Evolutionary conservation across 2,797 vertebrate genomes (phyloP).

Genomic region (Lophotriccus pileatus): DNA sequence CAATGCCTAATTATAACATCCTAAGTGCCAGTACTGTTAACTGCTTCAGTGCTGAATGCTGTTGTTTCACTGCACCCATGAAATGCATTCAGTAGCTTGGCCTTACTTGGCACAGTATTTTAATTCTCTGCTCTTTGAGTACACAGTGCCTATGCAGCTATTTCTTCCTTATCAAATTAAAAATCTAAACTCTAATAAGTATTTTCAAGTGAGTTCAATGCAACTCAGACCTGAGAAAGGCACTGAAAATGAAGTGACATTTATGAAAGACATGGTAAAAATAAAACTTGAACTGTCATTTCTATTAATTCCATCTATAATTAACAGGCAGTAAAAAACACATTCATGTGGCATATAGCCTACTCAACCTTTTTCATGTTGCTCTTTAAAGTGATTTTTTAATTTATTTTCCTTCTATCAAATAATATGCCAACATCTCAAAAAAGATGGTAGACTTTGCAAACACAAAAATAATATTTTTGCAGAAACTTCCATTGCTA

Average conservation of each 20-base stretch:
- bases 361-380: background rate
- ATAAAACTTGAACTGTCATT: background rate
- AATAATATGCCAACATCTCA: background rate
- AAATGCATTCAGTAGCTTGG: background rate
- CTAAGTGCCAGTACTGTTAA: conserved; percentile 43
- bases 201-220: background rate
- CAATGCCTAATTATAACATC: conserved; percentile 52
- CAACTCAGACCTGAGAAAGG: background rate
- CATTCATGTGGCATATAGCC: background rate
- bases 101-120: background rate
- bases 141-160: background rate
- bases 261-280: background rate
- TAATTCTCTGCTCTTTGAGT: background rate
- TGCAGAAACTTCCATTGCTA: background rate
- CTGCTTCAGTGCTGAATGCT: background rate
- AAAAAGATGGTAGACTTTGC: background rate
- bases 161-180: background rate
- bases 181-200: background rate
- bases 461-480: background rate
- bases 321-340: background rate
- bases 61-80: background rate
- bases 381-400: background rate
- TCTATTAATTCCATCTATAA: background rate
- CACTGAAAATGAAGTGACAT: background rate
- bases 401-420: background rate